Evolutionary conservation across 2,888 invertebrate genomes (phyloP).

Genomic region (Exocentrus adspersus): DNA sequence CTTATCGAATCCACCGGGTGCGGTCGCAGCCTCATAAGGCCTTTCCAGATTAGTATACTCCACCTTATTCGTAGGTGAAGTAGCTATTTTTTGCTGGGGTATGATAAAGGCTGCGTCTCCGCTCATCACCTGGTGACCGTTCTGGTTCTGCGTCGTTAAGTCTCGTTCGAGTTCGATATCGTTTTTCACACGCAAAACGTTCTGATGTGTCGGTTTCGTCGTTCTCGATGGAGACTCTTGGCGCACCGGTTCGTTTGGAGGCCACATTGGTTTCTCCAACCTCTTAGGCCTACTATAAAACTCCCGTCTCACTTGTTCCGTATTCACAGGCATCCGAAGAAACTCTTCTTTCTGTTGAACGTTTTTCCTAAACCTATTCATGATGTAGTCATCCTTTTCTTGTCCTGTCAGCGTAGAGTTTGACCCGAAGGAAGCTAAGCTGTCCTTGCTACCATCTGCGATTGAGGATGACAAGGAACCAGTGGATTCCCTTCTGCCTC

Average conservation of each 20-base stretch:
- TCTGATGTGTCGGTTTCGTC: constrained; percentile 63
- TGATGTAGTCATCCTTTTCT: constrained; percentile 74
- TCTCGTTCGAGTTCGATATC: constrained; percentile 63
- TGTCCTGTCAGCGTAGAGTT: constrained; percentile 75
- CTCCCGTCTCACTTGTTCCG: constrained; percentile 69
- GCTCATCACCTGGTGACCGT: constrained; percentile 35
- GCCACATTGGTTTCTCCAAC: constrained; percentile 76
- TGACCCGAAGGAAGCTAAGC: constrained; percentile 75
- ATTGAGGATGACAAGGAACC: constrained; percentile 71
- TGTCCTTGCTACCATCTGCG: constrained; percentile 74
- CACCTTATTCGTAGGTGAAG: constrained; percentile 45
- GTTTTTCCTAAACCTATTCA: constrained; percentile 83
- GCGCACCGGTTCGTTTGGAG: constrained; percentile 66
- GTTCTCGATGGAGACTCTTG: constrained; percentile 64
- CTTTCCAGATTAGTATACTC: constrained; percentile 34
- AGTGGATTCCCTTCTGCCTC: constrained; percentile 68
- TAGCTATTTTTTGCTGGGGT: constrained; percentile 49
- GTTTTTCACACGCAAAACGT: constrained; percentile 64
- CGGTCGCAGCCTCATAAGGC: constrained; percentile 50
- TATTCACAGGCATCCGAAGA: constrained; percentile 70
- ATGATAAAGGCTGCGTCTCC: constrained; percentile 33
- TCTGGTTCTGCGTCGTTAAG: constrained; percentile 37
- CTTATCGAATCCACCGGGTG: constrained; percentile 48
- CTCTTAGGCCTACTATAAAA: constrained; percentile 85
- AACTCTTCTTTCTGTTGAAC: constrained; percentile 92